Percentiles rank a stretch among this genome's conserved stretches.
Evolutionary conservation across 2,797 vertebrate species (phyloP).

Genomic region (Oceanodroma leucorhoa): DNA sequence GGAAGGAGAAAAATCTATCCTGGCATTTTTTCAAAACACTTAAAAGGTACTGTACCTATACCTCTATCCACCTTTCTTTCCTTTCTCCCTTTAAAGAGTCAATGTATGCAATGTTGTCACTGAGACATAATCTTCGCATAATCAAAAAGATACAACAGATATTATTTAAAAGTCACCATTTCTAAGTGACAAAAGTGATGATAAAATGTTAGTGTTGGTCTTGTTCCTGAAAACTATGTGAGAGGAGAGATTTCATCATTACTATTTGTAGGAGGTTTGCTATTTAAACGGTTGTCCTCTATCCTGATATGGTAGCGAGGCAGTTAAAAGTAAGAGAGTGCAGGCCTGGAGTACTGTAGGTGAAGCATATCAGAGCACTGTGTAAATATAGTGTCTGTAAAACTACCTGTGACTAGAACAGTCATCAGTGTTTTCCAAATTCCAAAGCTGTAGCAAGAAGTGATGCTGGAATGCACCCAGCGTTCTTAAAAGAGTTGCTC

Average conservation of each 20-base stretch:
- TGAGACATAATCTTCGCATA: neutral
- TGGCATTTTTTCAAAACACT: conserved; percentile 14
- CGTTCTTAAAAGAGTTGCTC: neutral
- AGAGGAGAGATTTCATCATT: neutral
- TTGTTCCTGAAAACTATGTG: neutral
- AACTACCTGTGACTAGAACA: conserved; percentile 18
- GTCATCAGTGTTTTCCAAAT: conserved; percentile 35
- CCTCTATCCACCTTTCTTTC: neutral
- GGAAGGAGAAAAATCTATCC: neutral
- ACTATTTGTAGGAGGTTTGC: neutral
- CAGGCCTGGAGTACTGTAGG: neutral
- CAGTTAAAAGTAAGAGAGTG: neutral
- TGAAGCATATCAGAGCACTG: conserved; percentile 15
- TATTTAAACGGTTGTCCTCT: neutral
- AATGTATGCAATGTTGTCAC: neutral
- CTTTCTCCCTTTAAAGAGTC: neutral
- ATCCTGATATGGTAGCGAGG: neutral
- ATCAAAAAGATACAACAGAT: neutral
- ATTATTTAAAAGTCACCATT: neutral
- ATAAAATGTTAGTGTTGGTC: neutral
- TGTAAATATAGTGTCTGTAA: conserved; percentile 3
- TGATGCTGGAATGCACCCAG: conserved; percentile 10
- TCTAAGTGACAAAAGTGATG: neutral
- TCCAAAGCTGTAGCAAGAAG: conserved; percentile 17
- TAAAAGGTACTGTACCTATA: neutral